Evolutionary conservation across 2,113 vertebrate genomes (phyloP).

Genomic region (Pteruthius melanotis): DNA sequence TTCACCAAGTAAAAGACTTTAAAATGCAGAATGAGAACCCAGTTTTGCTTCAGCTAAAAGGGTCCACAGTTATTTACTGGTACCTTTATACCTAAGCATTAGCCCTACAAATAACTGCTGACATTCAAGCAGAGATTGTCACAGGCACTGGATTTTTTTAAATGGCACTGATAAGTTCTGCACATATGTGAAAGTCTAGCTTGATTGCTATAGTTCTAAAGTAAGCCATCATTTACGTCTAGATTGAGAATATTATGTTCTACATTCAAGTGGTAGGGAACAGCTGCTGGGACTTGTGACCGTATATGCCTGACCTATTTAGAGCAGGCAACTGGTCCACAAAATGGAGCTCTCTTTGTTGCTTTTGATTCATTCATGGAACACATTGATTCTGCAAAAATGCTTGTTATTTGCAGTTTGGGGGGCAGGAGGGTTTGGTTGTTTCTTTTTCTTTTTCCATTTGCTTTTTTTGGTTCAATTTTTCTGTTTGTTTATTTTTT

Average conservation of each 20-base stretch:
- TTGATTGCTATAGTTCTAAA: not conserved
- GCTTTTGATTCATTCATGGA: not conserved
- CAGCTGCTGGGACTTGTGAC: not conserved
- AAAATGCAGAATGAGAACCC: not conserved
- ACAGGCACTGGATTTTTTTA: not conserved
- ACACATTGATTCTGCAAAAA: not conserved
- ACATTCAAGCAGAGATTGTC: not conserved
- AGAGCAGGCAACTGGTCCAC: not conserved
- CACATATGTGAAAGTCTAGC: not conserved
- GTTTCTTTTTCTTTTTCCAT: not conserved
- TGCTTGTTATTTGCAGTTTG: not conserved
- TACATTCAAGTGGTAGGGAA: not conserved
- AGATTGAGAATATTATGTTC: not conserved
- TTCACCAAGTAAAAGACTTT: not conserved
- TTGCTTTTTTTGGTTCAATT: not conserved
- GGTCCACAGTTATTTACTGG: not conserved
- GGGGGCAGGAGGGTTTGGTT: rapidly evolving
- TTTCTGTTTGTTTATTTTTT: not conserved
- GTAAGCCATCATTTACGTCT: not conserved
- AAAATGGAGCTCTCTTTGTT: not conserved
- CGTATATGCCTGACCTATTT: not conserved
- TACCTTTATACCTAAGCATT: not conserved
- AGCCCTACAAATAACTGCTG: not conserved
- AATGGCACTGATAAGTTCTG: not conserved
- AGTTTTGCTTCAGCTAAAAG: not conserved